phyloP scores from a whole-genome alignment of 92 coral and sea anemone genomes.

The Paragorgia papillata region DNA sequence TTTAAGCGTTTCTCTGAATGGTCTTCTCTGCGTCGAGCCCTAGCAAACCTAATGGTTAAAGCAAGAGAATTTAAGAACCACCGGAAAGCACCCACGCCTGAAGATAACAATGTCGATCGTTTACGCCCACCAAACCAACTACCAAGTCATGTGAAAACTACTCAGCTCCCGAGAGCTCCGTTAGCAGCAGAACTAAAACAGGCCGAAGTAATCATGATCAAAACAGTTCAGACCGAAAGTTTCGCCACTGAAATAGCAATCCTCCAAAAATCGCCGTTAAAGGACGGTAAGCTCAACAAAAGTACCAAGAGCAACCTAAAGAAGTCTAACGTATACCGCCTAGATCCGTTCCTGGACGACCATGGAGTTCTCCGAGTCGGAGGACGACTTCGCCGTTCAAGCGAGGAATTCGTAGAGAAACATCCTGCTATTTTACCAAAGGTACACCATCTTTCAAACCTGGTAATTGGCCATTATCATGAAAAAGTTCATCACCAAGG shows the following conservation, averaged over 20 bases:
- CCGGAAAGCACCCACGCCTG: neutral
- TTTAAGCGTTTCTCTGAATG: constrained; percentile 39
- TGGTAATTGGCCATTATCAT: constrained; percentile 41
- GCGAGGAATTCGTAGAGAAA: neutral
- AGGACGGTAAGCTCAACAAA: neutral
- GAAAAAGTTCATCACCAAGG: constrained; percentile 48
- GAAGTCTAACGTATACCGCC: constrained; percentile 11
- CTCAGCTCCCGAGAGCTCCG: too few species aligned
- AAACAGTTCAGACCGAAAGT: neutral
- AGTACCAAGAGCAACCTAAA: neutral
- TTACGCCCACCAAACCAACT: neutral
- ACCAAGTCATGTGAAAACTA: too few species aligned
- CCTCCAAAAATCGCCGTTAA: neutral
- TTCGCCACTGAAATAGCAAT: neutral
- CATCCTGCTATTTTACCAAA: constrained; percentile 42
- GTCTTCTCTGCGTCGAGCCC: constrained; percentile 31
- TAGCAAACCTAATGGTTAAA: constrained; percentile 29
- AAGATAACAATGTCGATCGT: neutral
- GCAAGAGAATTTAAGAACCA: neutral
- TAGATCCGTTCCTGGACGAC: constrained; percentile 18
- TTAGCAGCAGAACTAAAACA: neutral
- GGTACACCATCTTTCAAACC: constrained; percentile 39
- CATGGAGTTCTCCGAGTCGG: constrained; percentile 18
- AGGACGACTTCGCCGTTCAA: constrained; percentile 8
- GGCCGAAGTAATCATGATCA: neutral